phyloP scores from a whole-genome alignment of 2,797 vertebrate genomes.

The Xiphorhynchus erythropygius region DNA sequence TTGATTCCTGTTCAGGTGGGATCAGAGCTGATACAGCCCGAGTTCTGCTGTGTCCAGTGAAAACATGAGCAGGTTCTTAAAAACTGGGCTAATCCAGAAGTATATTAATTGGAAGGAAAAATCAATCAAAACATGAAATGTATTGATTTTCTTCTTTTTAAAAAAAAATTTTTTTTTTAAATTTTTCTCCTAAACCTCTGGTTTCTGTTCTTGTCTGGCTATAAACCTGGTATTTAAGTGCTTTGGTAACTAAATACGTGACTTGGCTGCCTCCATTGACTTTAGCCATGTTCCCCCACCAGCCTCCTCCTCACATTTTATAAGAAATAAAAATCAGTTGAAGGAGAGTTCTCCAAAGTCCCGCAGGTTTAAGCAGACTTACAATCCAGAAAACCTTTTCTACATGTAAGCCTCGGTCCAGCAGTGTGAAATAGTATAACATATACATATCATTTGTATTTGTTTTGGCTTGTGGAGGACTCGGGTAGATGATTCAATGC shows the following conservation, averaged over 20 bases:
- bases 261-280: background rate
- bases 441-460: background rate
- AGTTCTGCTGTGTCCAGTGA: background rate
- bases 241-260: background rate
- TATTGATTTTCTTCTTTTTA: background rate
- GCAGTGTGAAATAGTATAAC: background rate
- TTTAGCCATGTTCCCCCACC: background rate
- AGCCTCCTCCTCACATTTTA: background rate
- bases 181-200: background rate
- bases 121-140: background rate
- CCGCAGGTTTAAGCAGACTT: background rate
- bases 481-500: background rate
- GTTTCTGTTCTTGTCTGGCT: background rate
- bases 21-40: background rate
- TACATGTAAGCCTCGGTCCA: background rate
- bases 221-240: background rate
- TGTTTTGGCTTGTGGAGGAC: background rate
- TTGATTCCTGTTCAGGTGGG: background rate
- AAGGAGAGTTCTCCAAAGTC: background rate
- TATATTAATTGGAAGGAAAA: background rate
- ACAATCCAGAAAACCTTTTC: background rate
- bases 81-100: background rate
- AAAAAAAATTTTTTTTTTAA: too few species aligned
- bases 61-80: background rate
- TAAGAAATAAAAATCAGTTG: background rate